phyloP scores from a whole-genome alignment of 2,113 vertebrate genomes.

The Manacus vitellinus region DNA sequence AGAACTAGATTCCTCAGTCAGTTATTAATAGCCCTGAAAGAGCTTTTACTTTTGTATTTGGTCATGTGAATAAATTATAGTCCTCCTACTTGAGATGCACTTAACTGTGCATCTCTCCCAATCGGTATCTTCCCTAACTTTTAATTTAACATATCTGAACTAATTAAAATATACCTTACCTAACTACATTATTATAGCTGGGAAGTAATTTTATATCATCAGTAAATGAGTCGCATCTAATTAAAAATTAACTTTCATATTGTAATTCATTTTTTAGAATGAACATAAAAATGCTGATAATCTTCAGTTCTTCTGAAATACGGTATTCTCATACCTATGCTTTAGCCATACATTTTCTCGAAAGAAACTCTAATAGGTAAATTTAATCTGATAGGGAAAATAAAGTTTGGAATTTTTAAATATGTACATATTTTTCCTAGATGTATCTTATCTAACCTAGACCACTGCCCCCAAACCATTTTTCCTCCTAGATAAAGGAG shows the following conservation, averaged over 20 bases:
- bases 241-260: neutral
- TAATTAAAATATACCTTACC: slow-evolving; percentile 28
- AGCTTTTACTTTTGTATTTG: neutral
- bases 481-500: neutral
- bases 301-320: neutral
- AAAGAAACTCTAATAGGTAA: neutral
- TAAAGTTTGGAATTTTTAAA: neutral
- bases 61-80: slow-evolving; percentile 11
- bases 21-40: slow-evolving; percentile 2
- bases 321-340: neutral
- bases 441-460: neutral
- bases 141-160: slow-evolving; percentile 1
- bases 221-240: slow-evolving; percentile 10
- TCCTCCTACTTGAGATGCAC: neutral
- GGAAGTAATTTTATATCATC: neutral
- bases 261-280: slow-evolving; percentile 30
- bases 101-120: neutral
- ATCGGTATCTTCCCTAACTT: neutral
- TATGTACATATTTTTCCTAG: neutral
- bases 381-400: neutral
- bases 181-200: slow-evolving; percentile 6
- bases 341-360: neutral
- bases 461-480: fast-evolving
- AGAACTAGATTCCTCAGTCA: neutral
- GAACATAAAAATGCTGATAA: neutral